A percentile compares a stretch with the other conserved stretches of the same genome.
These are phyloP conservation scores for Edolisoma coerulescens DNA, from an alignment of 2,113 vertebrate species.

Conservation along the genomic window DNA sequence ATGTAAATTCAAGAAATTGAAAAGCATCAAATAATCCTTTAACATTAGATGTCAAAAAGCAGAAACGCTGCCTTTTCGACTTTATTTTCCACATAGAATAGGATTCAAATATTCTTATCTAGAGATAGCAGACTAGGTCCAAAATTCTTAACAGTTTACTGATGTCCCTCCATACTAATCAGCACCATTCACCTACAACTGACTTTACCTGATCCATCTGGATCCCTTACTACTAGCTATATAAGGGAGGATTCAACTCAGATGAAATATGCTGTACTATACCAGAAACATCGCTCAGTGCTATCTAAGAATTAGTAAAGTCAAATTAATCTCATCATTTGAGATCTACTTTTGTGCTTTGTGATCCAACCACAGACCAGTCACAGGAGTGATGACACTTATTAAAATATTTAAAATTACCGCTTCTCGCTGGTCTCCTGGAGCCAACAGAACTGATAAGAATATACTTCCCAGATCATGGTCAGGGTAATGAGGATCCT, in stretches of 20 bases:
- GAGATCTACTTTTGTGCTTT: not conserved
- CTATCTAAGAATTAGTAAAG: not conserved
- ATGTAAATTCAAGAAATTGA: not conserved
- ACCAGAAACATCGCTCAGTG: not conserved
- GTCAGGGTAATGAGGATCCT: constrained; percentile 90
- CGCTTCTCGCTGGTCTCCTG: constrained; percentile 81
- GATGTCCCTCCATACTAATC: not conserved
- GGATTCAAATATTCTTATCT: not conserved
- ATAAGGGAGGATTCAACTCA: not conserved
- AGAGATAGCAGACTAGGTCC: not conserved
- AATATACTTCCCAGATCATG: constrained; percentile 87
- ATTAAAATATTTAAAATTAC: constrained; percentile 76
- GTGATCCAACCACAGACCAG: not conserved
- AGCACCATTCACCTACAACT: not conserved
- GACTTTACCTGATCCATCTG: not conserved
- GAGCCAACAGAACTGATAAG: constrained; percentile 78
- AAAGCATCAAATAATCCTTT: not conserved
- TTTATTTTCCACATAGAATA: not conserved
- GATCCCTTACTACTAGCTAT: not conserved
- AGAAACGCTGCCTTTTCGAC: constrained; percentile 1
- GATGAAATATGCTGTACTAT: not conserved
- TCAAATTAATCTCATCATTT: not conserved
- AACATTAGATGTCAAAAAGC: not conserved
- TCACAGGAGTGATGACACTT: not conserved
- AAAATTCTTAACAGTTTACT: not conserved